phyloP scores from a whole-genome alignment of 2,797 vertebrate genomes.

The Mormyrops attenuatus region DNA sequence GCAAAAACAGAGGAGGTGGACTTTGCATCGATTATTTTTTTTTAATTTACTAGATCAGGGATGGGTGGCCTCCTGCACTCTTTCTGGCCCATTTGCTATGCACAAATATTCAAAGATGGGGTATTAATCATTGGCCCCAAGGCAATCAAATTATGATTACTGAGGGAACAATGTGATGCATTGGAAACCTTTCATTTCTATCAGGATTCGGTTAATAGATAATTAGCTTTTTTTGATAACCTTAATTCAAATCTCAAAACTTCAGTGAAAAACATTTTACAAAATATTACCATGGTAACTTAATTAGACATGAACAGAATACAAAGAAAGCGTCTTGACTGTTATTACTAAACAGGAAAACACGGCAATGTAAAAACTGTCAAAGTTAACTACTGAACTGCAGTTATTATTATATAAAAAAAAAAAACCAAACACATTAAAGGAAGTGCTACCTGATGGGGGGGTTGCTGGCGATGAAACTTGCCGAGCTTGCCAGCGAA shows the following conservation, averaged over 20 bases:
- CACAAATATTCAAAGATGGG: neutral
- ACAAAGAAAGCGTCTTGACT: neutral
- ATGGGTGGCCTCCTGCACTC: neutral
- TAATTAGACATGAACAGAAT: neutral
- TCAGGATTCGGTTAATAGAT: neutral
- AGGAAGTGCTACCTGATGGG: constrained; percentile 6
- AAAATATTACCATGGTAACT: neutral
- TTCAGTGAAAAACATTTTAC: neutral
- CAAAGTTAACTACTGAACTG: neutral
- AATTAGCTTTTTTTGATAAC: neutral
- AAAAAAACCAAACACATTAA: neutral
- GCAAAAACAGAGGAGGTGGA: neutral
- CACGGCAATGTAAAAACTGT: neutral
- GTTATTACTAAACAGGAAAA: neutral
- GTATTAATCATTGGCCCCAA: neutral
- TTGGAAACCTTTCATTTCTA: neutral
- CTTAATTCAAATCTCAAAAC: neutral
- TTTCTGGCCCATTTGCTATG: neutral
- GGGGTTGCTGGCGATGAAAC: neutral
- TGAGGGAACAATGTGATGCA: neutral
- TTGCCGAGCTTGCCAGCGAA: neutral
- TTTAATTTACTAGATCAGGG: neutral
- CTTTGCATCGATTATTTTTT: neutral
- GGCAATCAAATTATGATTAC: neutral
- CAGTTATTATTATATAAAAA: neutral